Conservation (phyloP, 1,140 invertebrate genomes). For the Mesaphorura yosii region DNA sequence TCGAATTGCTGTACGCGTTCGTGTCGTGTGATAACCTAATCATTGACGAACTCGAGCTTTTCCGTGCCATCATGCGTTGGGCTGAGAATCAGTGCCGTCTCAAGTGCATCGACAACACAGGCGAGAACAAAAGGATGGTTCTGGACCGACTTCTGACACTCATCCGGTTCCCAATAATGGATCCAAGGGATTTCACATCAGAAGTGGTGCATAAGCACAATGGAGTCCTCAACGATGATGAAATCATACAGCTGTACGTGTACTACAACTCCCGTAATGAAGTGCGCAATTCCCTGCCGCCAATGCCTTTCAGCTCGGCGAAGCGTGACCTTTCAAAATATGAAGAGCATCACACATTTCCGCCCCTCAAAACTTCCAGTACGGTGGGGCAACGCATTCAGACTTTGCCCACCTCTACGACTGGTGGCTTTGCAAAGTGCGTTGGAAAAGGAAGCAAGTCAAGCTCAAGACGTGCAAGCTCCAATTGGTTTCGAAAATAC, state of each 20-base stretch:
- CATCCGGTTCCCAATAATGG: conserved; percentile 5
- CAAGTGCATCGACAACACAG: neutral
- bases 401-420: too few species aligned
- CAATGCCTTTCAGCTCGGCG: too few species aligned
- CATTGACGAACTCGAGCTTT: neutral
- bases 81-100: conserved; percentile 2
- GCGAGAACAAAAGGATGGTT: conserved; percentile 6
- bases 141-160: neutral
- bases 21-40: conserved; percentile 3
- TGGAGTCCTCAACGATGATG: conserved; percentile 1
- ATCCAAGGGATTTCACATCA: neutral
- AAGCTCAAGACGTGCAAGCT: too few species aligned
- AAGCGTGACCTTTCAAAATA: too few species aligned
- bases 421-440: too few species aligned
- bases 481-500: too few species aligned
- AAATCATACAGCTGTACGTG: conserved; percentile 6
- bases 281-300: too few species aligned
- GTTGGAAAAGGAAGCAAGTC: too few species aligned
- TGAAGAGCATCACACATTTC: too few species aligned
- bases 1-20: neutral
- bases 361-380: too few species aligned
- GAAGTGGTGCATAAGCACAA: conserved; percentile 9
- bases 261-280: too few species aligned
- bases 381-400: too few species aligned
- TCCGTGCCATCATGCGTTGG: conserved; percentile 1